These are phyloP conservation scores for Encarsia formosa DNA, from an alignment of 2,888 invertebrate species.

Conservation along the genomic window DNA sequence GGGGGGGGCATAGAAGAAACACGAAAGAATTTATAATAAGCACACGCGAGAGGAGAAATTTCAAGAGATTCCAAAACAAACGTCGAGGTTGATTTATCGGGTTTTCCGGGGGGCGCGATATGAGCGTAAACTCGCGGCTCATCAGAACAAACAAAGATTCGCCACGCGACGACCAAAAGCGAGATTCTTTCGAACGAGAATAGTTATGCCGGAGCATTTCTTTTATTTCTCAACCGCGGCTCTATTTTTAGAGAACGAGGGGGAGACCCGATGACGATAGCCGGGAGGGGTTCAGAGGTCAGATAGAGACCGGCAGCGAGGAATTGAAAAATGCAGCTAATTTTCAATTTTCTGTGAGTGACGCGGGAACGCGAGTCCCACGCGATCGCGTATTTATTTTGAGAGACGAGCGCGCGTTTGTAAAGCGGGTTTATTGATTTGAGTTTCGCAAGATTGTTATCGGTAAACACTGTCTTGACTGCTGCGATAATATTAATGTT, in stretches of 20 bases:
- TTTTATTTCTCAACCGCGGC: background rate
- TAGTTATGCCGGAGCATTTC: conserved; percentile 5
- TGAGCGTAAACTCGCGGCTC: conserved; percentile 1
- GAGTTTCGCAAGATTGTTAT: conserved; percentile 22
- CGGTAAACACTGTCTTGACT: background rate
- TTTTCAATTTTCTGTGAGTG: conserved; percentile 16
- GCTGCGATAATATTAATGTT: conserved; percentile 1
- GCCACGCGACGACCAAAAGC: conserved; percentile 4
- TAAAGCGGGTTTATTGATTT: conserved; percentile 16
- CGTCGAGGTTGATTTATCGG: conserved; percentile 14
- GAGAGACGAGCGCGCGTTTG: conserved; percentile 5
- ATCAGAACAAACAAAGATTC: conserved; percentile 3
- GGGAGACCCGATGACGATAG: background rate
- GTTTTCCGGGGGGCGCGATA: conserved; percentile 14
- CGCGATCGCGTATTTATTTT: conserved; percentile 11
- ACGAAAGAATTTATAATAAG: background rate
- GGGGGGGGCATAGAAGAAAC: background rate
- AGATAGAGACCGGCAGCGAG: background rate
- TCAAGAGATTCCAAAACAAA: too few relatives aligned
- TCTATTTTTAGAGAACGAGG: conserved; percentile 17
- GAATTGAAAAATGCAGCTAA: conserved; percentile 5
- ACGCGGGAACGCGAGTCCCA: background rate
- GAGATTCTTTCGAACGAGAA: conserved; percentile 17
- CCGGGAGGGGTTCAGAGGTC: conserved; percentile 12
- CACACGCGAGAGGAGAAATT: background rate